Evolutionary conservation across 2,797 vertebrate genomes (phyloP).

Genomic region (Notoglanidium macrostoma): DNA sequence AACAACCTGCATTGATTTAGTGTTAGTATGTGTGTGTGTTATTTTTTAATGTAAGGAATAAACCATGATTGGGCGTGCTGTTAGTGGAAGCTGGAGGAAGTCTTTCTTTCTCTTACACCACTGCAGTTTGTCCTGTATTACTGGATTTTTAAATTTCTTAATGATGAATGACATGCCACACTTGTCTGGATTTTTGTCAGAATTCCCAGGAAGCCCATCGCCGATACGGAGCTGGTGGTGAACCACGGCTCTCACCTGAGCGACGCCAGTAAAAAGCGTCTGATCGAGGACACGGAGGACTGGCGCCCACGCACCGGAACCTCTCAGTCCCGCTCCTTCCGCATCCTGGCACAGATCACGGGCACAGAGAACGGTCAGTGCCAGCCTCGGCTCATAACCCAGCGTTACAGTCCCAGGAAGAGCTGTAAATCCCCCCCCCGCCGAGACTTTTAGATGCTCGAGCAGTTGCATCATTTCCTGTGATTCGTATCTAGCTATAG

Average conservation of each 20-base stretch:
- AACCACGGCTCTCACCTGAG: conserved; percentile 76
- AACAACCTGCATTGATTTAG: background rate
- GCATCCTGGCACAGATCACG: conserved; percentile 95
- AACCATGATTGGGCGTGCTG: background rate
- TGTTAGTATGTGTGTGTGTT: background rate
- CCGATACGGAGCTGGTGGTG: conserved; percentile 78
- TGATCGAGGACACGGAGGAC: conserved; percentile 96
- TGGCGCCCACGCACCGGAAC: conserved; percentile 90
- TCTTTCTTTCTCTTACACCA: no score
- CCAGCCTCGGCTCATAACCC: background rate
- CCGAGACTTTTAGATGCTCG: background rate
- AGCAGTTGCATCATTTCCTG: conserved; percentile 4
- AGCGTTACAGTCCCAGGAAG: background rate
- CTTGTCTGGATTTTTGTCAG: conserved; percentile 44
- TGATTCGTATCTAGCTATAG: background rate
- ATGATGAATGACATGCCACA: background rate
- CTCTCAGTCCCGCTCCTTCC: conserved; percentile 94
- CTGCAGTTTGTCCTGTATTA: background rate
- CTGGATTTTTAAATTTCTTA: background rate
- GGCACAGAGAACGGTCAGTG: conserved; percentile 90
- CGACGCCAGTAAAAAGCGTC: conserved; percentile 91
- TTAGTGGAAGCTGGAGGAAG: background rate
- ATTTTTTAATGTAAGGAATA: background rate
- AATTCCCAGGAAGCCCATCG: conserved; percentile 78
- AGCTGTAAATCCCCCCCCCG: background rate